Evolutionary conservation across 2,113 vertebrate species (phyloP).

Genomic region (Gymnorhina tibicen): DNA sequence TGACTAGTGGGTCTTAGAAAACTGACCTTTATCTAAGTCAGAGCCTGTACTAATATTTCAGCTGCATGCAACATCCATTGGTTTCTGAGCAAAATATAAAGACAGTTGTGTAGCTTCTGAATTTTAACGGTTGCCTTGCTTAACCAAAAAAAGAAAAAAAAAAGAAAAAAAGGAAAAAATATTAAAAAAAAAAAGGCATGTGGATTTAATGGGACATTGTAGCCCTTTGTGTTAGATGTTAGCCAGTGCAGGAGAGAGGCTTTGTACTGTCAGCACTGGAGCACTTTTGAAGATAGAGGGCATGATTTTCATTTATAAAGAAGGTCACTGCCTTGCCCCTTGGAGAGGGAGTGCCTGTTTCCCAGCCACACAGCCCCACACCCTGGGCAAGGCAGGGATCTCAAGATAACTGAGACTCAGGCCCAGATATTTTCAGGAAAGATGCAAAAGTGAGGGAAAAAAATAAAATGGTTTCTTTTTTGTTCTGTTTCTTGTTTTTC

Average conservation of each 20-base stretch:
- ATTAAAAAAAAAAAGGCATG: not conserved
- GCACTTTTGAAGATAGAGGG: slow-evolving; percentile 35
- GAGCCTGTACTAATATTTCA: slow-evolving; percentile 34
- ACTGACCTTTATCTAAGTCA: slow-evolving; percentile 33
- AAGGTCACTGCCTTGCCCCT: not conserved
- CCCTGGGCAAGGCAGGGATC: not conserved
- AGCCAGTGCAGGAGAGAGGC: slow-evolving; percentile 36
- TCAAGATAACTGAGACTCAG: not conserved
- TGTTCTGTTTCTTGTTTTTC: slow-evolving; percentile 22
- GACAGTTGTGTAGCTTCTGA: slow-evolving; percentile 55
- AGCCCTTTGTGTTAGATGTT: slow-evolving; percentile 43
- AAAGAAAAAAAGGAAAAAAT: not conserved
- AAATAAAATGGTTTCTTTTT: not conserved
- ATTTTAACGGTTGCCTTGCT: slow-evolving; percentile 53
- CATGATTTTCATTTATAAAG: slow-evolving; percentile 7
- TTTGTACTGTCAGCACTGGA: slow-evolving; percentile 6
- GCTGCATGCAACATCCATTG: slow-evolving; percentile 59
- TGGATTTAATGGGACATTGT: not conserved
- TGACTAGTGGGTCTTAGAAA: slow-evolving; percentile 31
- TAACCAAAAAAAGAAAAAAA: not conserved
- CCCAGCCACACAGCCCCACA: not conserved
- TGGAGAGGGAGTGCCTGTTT: not conserved
- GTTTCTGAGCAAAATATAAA: slow-evolving; percentile 56
- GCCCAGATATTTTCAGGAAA: slow-evolving; percentile 39
- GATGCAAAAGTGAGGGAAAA: not conserved